phyloP scores from a whole-genome alignment of 2,888 invertebrate species.

The Pristionchus arcanus region DNA sequence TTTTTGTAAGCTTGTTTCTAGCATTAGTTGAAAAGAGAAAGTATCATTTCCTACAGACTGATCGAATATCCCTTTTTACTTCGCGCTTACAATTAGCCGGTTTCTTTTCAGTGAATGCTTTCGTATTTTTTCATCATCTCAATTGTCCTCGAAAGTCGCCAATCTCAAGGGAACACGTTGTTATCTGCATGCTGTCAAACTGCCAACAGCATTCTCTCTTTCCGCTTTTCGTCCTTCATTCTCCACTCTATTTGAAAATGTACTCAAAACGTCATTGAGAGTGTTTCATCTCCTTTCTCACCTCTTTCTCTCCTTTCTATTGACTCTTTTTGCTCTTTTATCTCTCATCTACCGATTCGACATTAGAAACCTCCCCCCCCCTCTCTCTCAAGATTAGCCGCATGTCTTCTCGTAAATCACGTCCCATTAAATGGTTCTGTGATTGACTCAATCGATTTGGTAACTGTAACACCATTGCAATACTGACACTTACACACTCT shows the following conservation, averaged over 20 bases:
- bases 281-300: constrained; percentile 34
- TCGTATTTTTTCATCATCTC: not conserved
- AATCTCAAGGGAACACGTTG: not conserved
- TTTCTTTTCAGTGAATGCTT: not conserved
- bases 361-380: not conserved
- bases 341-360: constrained; percentile 6
- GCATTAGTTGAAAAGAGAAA: not conserved
- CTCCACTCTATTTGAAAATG: constrained; percentile 31
- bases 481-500: not conserved
- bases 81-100: not conserved
- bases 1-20: not conserved
- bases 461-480: not conserved
- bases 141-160: not conserved
- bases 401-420: not conserved
- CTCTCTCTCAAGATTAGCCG: not conserved
- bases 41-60: not conserved
- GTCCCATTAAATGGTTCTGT: not conserved
- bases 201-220: constrained; percentile 3
- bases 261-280: constrained; percentile 27
- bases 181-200: constrained; percentile 5
- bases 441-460: not conserved
- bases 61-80: not conserved
- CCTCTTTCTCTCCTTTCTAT: constrained; percentile 10
- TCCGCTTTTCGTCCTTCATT: not conserved
- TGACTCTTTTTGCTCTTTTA: not conserved